Percentiles rank a stretch among this genome's conserved stretches.
Conservation (phyloP, 2,888 invertebrate species). For the Scelioninae gen. 1 region DNA sequence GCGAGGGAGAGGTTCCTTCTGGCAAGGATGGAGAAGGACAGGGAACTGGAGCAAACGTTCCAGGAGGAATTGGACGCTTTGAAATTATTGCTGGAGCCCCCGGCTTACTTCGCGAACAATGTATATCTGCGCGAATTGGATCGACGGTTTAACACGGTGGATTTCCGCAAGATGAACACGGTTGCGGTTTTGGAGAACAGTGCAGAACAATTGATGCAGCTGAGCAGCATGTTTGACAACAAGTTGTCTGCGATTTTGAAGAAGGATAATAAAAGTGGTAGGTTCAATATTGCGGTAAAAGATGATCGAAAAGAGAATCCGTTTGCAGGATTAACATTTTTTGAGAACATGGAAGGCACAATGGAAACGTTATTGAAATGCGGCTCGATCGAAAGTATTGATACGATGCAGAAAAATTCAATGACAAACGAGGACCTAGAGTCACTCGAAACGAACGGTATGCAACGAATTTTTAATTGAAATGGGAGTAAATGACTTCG, state of each 20-base stretch:
- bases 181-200: slow-evolving; percentile 75
- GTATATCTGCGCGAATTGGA: slow-evolving; percentile 74
- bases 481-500: background rate
- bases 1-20: slow-evolving; percentile 11
- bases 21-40: background rate
- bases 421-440: background rate
- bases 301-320: slow-evolving; percentile 2
- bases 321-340: slow-evolving; percentile 35
- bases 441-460: slow-evolving; percentile 24
- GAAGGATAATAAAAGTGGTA: slow-evolving; percentile 74
- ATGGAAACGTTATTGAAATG: slow-evolving; percentile 37
- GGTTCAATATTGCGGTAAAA: slow-evolving; percentile 76
- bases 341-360: slow-evolving; percentile 45
- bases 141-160: slow-evolving; percentile 79
- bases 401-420: no score
- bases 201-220: slow-evolving; percentile 35
- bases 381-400: slow-evolving; percentile 51
- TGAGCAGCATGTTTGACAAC: slow-evolving; percentile 39
- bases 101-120: slow-evolving; percentile 75
- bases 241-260: slow-evolving; percentile 34
- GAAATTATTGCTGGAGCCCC: slow-evolving; percentile 79
- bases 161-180: slow-evolving; percentile 80
- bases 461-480: slow-evolving; percentile 30
- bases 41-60: slow-evolving; percentile 69
- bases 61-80: slow-evolving; percentile 77